Evolutionary conservation across 2,888 invertebrate species (phyloP), one percentile per base, ranked within the genome.

Genomic region (Rhabditoides inermis): DNA sequence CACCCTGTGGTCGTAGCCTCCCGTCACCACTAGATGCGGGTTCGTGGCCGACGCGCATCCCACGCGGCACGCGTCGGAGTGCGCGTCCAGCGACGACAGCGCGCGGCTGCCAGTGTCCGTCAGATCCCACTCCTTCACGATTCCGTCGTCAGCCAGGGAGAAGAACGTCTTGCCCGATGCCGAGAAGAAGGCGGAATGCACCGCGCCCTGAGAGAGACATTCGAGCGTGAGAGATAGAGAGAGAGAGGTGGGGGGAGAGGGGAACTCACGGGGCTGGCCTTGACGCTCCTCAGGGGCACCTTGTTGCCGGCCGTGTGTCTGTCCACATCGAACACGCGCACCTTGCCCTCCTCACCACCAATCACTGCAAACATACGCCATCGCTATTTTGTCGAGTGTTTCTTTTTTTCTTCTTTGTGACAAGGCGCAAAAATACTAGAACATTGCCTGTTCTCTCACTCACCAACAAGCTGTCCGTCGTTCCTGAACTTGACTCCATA

Each of bases 271-370:
- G n/a, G n/a, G n/a, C n/a, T n/a, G n/a, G n/a, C n/a, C n/a, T n/a
- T n/a, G n/a, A n/a, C n/a, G n/a, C n/a, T n/a, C n/a, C n/a, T n/a
- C n/a, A n/a, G n/a, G n/a, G n/a, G n/a, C n/a, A 86, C 76, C 87
- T 88, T 2, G 86, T 50, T 54, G n/a, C 45, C 36, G 30, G 56
- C 58, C 0, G 61, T 86, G 2, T 50, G 39, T 28, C 59, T 59
- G 15, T 84, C 83, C 0, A 88, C 84, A 80, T 94, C 90, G 81
- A 92, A 94, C 2, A 95, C 79, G 77, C 88, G 86, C 0, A 95
- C 84, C 46, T 83, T 83, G 2, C 85, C 84, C 77, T 94, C 92
- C 72, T 91, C 89, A 69, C 90, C 87, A 0, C 94, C 94, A 25
- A 88, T 87, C 54, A 87, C 72, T 65, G 46, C 46, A 64, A 45